These are phyloP conservation scores for Harpalus rubripes DNA, from an alignment of 2,888 invertebrate genomes.

Conservation along the genomic window DNA sequence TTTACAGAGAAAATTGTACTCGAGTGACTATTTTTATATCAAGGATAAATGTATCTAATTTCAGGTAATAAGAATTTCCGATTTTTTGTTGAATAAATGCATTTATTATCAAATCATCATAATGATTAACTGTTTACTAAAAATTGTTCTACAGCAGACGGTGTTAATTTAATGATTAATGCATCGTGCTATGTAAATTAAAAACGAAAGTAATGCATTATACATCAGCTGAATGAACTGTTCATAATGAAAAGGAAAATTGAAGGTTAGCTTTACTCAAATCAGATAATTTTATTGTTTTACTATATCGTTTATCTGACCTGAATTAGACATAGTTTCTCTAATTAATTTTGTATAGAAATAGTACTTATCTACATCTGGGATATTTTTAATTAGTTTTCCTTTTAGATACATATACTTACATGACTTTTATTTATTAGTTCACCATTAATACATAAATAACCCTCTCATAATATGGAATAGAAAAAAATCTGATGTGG, in stretches of 20 bases:
- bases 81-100: conserved; percentile 20
- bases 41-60: conserved; percentile 33
- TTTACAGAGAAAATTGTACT: conserved; percentile 38
- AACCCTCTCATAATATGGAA: too few relatives aligned
- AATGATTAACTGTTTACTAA: conserved; percentile 35
- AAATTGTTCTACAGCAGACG: conserved; percentile 12
- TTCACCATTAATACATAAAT: too few relatives aligned
- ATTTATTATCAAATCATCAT: conserved; percentile 31
- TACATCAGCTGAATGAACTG: conserved; percentile 48
- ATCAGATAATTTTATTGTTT: conserved; percentile 22
- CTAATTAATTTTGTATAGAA: conserved; percentile 1
- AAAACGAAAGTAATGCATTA: conserved; percentile 55
- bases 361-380: neutral
- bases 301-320: conserved; percentile 6
- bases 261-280: conserved; percentile 24
- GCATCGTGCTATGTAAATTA: conserved; percentile 40
- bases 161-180: conserved; percentile 47
- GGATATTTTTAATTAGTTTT: neutral
- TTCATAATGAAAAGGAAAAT: conserved; percentile 36
- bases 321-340: neutral
- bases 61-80: conserved; percentile 6
- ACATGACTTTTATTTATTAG: neutral
- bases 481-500: too few relatives aligned
- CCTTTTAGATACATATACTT: neutral
- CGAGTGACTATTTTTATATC: neutral